A percentile compares a stretch with the other conserved stretches of the same genome.
These are phyloP conservation scores for Polyommatus icarus DNA, from an alignment of 2,888 invertebrate genomes.

Conservation along the genomic window DNA sequence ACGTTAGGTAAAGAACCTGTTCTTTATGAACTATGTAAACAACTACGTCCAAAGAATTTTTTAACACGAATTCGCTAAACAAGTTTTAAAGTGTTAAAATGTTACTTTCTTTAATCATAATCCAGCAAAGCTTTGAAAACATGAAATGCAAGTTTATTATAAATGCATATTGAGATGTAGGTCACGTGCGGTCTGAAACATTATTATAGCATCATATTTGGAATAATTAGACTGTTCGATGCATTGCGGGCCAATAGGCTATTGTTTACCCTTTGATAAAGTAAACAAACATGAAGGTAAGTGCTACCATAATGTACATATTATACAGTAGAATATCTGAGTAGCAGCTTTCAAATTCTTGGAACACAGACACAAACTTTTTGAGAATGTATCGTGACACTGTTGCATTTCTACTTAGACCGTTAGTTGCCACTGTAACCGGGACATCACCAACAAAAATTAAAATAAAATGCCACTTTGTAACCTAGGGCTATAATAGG, in stretches of 20 bases:
- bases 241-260: background rate
- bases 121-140: conserved; percentile 1
- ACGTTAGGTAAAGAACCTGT: background rate
- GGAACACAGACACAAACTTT: no score
- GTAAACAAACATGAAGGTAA: conserved; percentile 12
- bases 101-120: background rate
- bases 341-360: no score
- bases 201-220: background rate
- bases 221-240: background rate
- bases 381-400: no score
- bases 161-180: background rate
- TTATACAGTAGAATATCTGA: no score
- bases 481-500: no score
- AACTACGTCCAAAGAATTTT: background rate
- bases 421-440: no score
- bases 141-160: background rate
- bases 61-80: background rate
- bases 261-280: background rate
- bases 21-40: background rate
- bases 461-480: no score
- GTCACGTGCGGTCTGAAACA: background rate
- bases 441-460: no score
- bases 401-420: no score
- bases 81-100: background rate
- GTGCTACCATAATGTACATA: no score